Evolutionary conservation across 2,113 vertebrate genomes (phyloP), one percentile per base, ranked within the genome.

Genomic region (Acrocephalus arundinaceus): DNA sequence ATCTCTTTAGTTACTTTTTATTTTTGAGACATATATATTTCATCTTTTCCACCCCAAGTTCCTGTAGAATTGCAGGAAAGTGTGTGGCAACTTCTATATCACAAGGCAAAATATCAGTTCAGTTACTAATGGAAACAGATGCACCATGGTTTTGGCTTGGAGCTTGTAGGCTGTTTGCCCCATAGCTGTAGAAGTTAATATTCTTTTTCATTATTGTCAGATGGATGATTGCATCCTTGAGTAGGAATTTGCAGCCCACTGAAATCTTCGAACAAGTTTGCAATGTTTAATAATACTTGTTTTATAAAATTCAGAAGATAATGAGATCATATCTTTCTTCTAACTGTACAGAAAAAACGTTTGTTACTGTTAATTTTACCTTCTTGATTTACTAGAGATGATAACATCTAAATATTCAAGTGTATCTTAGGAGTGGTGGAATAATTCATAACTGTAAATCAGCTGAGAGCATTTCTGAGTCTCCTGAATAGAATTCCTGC

Each of bases 201-300:
- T 65, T 92, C 67, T 85, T 73, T 63, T 89, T 85, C 87, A 75
- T 83, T 94, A 65, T 73, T 94, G 91, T 94, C 61, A 13, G 70
- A 17, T 80, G 89, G 68, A 62, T 55, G 51, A 81, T 78, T 92
- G 73, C 74, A 52, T 90, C 80, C 79, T 91, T 70, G 80, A 67
- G 89, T 67, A 94, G 83, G 89, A 94, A 93, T 92, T 74, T 89
- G 73, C 85, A 81, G 87, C 74, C 71, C 48, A 66, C 87, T 89
- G 65, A 73, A 86, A 89, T 78, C 63, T 77, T 66, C 77, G 88
- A 82, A 81, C 68, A 79, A 89, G 63, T 90, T 91, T 54, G 31
- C 48, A 82, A 21, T 94, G n/a, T 92, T 94, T 95, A 93, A 95
- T 96, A 95, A 85, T 85, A 93, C 74, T 88, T 94, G 94, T 90